phyloP scores from a whole-genome alignment of 2,888 invertebrate genomes.

The Aphodius sticticus region DNA sequence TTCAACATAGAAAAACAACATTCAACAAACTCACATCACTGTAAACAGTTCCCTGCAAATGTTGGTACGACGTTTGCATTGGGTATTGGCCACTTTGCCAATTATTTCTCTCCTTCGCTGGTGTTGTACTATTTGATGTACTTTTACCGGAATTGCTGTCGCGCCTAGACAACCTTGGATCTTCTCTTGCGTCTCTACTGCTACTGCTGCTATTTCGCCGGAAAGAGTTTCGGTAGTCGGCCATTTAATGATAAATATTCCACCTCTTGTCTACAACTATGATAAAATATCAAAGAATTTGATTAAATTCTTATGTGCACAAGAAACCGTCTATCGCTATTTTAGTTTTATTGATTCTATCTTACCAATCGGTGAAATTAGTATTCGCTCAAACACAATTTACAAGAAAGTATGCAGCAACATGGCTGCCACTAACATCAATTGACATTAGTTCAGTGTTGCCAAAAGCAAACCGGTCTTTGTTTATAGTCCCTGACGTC shows the following conservation, averaged over 20 bases:
- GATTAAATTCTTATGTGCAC: background rate
- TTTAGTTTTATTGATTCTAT: background rate
- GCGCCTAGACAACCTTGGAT: slow-evolving; percentile 43
- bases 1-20: too few species aligned
- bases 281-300: background rate
- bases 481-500: too few species aligned
- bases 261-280: background rate
- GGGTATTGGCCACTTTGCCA: slow-evolving; percentile 39
- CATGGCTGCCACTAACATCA: slow-evolving; percentile 4
- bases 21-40: slow-evolving; percentile 40
- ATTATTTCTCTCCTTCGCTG: slow-evolving; percentile 34
- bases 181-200: slow-evolving; percentile 36
- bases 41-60: slow-evolving; percentile 42
- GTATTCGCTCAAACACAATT: background rate
- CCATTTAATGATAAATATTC: slow-evolving; percentile 31
- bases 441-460: background rate
- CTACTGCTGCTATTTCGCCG: slow-evolving; percentile 34
- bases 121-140: slow-evolving; percentile 19
- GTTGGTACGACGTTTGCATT: slow-evolving; percentile 44
- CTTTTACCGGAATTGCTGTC: slow-evolving; percentile 36
- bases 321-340: background rate
- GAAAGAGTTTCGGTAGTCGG: slow-evolving; percentile 37
- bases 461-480: background rate
- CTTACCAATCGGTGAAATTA: background rate
- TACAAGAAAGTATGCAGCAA: background rate